Percentiles rank a stretch among this genome's conserved stretches.
Evolutionary conservation across 2,888 invertebrate species (phyloP).

Genomic region (Taphrorychus bicolor): DNA sequence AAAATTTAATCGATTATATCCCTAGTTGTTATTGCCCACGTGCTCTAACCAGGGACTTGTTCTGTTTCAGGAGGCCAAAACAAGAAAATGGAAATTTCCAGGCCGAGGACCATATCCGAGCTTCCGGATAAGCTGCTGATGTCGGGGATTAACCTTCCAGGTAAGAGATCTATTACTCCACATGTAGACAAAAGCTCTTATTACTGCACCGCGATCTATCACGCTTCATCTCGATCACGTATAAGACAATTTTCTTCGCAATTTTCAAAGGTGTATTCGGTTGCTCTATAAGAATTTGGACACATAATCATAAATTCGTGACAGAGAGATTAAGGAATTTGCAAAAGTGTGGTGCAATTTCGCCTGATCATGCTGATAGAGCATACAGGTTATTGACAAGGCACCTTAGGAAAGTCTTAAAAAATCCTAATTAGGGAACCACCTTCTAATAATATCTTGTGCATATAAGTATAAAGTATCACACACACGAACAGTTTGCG

Average conservation of each 20-base stretch:
- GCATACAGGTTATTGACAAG: not conserved
- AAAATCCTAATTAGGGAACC: conserved; percentile 20
- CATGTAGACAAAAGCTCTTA: not conserved
- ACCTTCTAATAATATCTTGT: conserved; percentile 15
- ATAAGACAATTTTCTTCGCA: not conserved
- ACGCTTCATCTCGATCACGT: conserved; percentile 11
- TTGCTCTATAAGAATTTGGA: not conserved
- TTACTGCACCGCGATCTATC: conserved; percentile 8
- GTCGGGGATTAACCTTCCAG: conserved; percentile 74
- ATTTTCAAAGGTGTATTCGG: not conserved
- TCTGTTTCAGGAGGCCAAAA: conserved; percentile 56
- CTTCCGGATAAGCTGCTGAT: conserved; percentile 71
- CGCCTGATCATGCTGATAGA: too few species aligned
- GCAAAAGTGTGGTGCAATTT: too few species aligned
- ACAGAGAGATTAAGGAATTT: not conserved
- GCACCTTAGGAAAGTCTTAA: not conserved
- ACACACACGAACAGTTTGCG: conserved; percentile 18
- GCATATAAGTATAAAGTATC: conserved; percentile 26
- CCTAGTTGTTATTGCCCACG: too few species aligned
- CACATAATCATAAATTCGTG: conserved; percentile 1
- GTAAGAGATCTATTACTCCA: conserved; percentile 56
- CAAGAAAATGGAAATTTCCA: conserved; percentile 62
- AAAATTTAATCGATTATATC: not conserved
- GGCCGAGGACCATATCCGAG: conserved; percentile 70
- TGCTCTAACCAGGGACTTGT: too few species aligned